These are phyloP conservation scores for Bombyx huttoni DNA, from an alignment of 2,888 invertebrate species.

Conservation along the genomic window DNA sequence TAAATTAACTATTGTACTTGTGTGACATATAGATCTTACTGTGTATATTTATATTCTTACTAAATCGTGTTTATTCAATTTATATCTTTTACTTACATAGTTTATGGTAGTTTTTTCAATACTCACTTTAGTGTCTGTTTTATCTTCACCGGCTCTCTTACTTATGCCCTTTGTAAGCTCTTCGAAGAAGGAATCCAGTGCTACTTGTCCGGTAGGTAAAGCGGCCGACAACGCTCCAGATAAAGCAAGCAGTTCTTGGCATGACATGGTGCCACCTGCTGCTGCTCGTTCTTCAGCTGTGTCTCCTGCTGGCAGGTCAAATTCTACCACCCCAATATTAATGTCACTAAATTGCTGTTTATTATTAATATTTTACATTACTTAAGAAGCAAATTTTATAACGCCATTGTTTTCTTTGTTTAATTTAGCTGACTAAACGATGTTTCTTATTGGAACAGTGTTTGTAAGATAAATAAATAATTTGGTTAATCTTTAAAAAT, in stretches of 20 bases:
- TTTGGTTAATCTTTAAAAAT: too few relatives aligned
- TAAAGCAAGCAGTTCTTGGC: slow-evolving; percentile 92
- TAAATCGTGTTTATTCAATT: too few relatives aligned
- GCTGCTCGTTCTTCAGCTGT: slow-evolving; percentile 53
- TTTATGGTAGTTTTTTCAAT: background rate
- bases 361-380: background rate
- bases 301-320: slow-evolving; percentile 66
- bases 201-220: slow-evolving; percentile 88
- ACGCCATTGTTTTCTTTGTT: background rate
- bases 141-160: slow-evolving; percentile 60
- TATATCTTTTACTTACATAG: slow-evolving; percentile 2
- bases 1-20: too few relatives aligned
- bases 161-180: slow-evolving; percentile 82
- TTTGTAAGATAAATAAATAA: too few relatives aligned
- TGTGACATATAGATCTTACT: too few relatives aligned
- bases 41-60: too few relatives aligned
- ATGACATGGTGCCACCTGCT: slow-evolving; percentile 79
- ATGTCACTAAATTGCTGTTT: slow-evolving; percentile 27
- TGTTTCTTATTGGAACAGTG: too few relatives aligned
- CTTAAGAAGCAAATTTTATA: background rate
- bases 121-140: slow-evolving; percentile 46
- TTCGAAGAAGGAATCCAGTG: slow-evolving; percentile 86
- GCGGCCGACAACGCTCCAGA: slow-evolving; percentile 94
- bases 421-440: too few relatives aligned
- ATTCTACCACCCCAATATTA: slow-evolving; percentile 47